phyloP scores from a whole-genome alignment of 2,797 vertebrate genomes.

The Megalops cyprinoides region DNA sequence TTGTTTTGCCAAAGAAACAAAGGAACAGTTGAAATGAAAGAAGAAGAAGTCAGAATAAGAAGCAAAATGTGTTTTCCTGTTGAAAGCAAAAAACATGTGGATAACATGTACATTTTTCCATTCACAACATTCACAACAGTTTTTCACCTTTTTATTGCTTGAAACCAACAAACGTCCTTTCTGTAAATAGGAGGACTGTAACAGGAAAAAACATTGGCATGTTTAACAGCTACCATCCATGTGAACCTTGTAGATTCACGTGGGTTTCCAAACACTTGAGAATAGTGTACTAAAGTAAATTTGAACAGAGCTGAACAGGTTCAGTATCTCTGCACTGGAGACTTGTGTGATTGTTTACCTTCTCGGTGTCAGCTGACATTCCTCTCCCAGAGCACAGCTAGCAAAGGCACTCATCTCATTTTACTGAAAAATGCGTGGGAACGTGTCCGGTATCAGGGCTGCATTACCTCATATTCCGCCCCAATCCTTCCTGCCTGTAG shows the following conservation, averaged over 20 bases:
- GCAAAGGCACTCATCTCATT: neutral
- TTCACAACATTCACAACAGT: neutral
- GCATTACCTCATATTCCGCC: constrained; percentile 34
- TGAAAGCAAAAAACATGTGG: neutral
- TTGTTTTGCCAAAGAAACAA: neutral
- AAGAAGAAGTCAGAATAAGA: too few species aligned
- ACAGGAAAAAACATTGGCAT: too few species aligned
- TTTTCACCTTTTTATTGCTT: neutral
- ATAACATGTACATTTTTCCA: neutral
- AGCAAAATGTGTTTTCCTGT: neutral
- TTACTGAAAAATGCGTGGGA: constrained; percentile 50
- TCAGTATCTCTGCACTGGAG: neutral
- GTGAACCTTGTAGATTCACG: neutral
- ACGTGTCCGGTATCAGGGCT: constrained; percentile 22
- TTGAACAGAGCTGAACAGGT: neutral
- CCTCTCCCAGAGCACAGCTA: constrained; percentile 37
- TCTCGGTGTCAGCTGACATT: constrained; percentile 51
- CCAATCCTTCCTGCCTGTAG: neutral
- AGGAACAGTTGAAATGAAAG: neutral
- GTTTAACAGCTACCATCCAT: neutral
- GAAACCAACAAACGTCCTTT: too few species aligned
- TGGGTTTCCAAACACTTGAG: neutral
- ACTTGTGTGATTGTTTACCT: constrained; percentile 27
- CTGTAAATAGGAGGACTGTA: too few species aligned
- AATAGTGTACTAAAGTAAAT: neutral